Evolutionary conservation across 2,888 invertebrate genomes (phyloP), one percentile per base, ranked within the genome.

Genomic region (Steromphala cineraria): DNA sequence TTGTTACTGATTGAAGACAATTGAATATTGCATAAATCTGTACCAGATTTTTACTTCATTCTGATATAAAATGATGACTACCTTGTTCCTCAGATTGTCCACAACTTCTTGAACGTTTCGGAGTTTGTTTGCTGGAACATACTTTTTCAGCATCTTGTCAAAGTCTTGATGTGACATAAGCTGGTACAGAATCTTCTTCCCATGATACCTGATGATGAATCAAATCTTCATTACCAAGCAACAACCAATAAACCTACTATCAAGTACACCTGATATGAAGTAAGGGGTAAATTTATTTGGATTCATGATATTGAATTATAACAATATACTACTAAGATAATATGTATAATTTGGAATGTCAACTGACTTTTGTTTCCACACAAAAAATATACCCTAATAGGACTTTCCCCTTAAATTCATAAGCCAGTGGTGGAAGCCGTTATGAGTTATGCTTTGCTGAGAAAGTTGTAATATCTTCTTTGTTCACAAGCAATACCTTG

Each of bases 41-140:
- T n/a, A n/a, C 36, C 2, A 36, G 36, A 2, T 36, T 36, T 36
- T 4, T 36, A 36, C 7, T 36, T 36, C 7, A 36, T 7, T 36
- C 36, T 36, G 7, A 36, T 7, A 36, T 36, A 4, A 36, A 4
- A 7, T 36, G 36, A 36, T 7, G 36, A 36, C 28, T 81, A 92
- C 93, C 91, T 93, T 93, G 15, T 85, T 82, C 94, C 96, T 96
- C 93, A 97, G 96, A 24, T 88, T 91, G 78, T 94, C 94, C 75
- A 98, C 94, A 80, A 96, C 96, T 92, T 98, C 98, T 89, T 96
- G 96, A 81, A 98, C 96, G 90, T 97, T 96, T 84, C 97, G 95
- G 89, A 97, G 95, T 8, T 96, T 96, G 87, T 96, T 95, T 17
- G 96, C 95, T 55, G 97, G 96, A 90, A 98, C 96, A 10, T 97